A percentile compares a stretch with the other conserved stretches of the same genome.
phyloP scores from a whole-genome alignment of 1,140 invertebrate species.

The Aradophagus sp. region DNA sequence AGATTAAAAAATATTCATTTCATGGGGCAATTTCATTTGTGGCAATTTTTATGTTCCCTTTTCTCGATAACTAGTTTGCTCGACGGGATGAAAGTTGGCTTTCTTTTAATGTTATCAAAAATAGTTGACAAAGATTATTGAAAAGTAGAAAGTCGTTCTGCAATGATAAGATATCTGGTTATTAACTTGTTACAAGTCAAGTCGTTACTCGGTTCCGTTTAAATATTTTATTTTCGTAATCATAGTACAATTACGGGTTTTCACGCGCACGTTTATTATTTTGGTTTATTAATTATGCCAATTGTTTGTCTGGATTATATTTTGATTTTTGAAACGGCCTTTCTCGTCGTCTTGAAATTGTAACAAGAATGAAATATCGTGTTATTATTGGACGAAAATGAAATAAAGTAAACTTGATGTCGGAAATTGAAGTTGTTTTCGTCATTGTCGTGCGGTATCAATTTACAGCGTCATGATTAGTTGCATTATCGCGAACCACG shows the following conservation, averaged over 20 bases:
- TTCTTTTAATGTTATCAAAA: slow-evolving; percentile 4
- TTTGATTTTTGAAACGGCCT: too few species aligned
- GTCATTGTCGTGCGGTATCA: slow-evolving; percentile 22
- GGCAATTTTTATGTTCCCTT: too few species aligned
- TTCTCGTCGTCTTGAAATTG: too few species aligned
- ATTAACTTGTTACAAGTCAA: slow-evolving; percentile 20
- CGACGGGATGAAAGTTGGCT: slow-evolving; percentile 8
- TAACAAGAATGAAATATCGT: too few species aligned
- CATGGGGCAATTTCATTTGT: too few species aligned
- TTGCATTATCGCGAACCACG: slow-evolving; percentile 18
- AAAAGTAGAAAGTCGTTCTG: slow-evolving; percentile 17
- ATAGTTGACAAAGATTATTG: slow-evolving; percentile 9
- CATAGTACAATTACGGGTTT: slow-evolving; percentile 11
- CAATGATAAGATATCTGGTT: slow-evolving; percentile 6
- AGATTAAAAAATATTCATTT: too few species aligned
- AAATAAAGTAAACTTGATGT: neutral
- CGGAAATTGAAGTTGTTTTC: slow-evolving; percentile 1
- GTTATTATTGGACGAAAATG: too few species aligned
- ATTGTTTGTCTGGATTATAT: too few species aligned
- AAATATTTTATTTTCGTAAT: too few species aligned
- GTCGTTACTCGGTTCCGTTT: too few species aligned
- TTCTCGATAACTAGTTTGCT: neutral
- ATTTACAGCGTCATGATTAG: slow-evolving; percentile 32
- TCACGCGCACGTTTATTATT: too few species aligned
- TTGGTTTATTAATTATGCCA: too few species aligned